phyloP scores from a whole-genome alignment of 2,888 invertebrate genomes.

The Loripinus fragilis region DNA sequence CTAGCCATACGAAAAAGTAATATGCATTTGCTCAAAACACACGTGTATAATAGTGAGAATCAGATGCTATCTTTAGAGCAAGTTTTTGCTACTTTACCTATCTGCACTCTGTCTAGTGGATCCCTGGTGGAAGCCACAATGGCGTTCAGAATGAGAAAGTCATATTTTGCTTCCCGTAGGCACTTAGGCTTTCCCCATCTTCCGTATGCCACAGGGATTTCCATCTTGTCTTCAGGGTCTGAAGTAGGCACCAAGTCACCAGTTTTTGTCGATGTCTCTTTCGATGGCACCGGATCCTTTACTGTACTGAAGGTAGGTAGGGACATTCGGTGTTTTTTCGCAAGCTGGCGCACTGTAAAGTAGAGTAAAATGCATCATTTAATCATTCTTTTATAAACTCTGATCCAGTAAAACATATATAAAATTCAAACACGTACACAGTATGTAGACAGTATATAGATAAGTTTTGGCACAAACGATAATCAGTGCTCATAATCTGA shows the following conservation, averaged over 20 bases:
- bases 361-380: too few relatives aligned
- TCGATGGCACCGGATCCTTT: background rate
- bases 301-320: slow-evolving; percentile 29
- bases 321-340: slow-evolving; percentile 43
- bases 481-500: too few relatives aligned
- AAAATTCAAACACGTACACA: too few relatives aligned
- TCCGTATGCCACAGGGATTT: slow-evolving; percentile 72
- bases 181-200: slow-evolving; percentile 78
- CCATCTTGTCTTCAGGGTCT: slow-evolving; percentile 20
- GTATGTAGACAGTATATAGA: too few relatives aligned
- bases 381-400: too few relatives aligned
- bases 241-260: background rate
- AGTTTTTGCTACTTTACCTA: slow-evolving; percentile 59
- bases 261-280: background rate
- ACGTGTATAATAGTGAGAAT: too few relatives aligned
- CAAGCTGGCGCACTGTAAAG: slow-evolving; percentile 46
- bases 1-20: too few relatives aligned
- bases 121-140: slow-evolving; percentile 70
- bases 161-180: slow-evolving; percentile 77
- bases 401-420: too few relatives aligned
- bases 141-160: slow-evolving; percentile 77
- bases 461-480: too few relatives aligned
- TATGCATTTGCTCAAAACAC: too few relatives aligned
- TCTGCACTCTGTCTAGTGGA: slow-evolving; percentile 52
- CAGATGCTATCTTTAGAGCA: too few relatives aligned